phyloP scores from a whole-genome alignment of 2,888 invertebrate genomes.

The Drosophila greeni region DNA sequence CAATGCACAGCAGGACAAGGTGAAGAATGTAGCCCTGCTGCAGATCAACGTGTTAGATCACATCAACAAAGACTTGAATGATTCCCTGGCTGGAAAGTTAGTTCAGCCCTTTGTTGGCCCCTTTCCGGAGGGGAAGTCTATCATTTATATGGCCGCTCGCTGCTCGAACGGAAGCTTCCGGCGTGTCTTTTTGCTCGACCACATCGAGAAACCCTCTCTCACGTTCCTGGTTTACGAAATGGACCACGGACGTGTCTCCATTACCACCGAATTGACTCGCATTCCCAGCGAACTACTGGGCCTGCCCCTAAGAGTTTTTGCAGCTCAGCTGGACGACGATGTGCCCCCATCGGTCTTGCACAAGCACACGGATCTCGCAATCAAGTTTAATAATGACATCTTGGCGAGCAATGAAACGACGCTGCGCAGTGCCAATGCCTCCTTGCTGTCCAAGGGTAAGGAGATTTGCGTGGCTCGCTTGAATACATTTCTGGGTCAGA shows the following conservation, averaged over 20 bases:
- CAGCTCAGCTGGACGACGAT: constrained; percentile 19
- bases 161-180: constrained; percentile 47
- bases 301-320: constrained; percentile 36
- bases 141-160: constrained; percentile 44
- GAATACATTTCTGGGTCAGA: constrained; percentile 37
- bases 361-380: constrained; percentile 9
- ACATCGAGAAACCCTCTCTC: constrained; percentile 14
- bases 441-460: constrained; percentile 19
- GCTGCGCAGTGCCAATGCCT: constrained; percentile 9
- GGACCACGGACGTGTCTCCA: constrained; percentile 52
- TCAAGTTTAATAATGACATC: constrained; percentile 36
- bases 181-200: constrained; percentile 51
- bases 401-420: background rate
- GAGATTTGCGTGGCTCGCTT: constrained; percentile 31
- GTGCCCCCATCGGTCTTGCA: background rate
- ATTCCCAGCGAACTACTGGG: constrained; percentile 43
- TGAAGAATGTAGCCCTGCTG: constrained; percentile 38
- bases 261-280: constrained; percentile 43
- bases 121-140: constrained; percentile 10
- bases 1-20: background rate
- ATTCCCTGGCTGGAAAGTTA: background rate
- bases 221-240: constrained; percentile 54
- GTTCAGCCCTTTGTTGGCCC: background rate
- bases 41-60: constrained; percentile 33
- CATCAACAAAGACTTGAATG: constrained; percentile 42